Base-by-base conservation (phyloP, 2,797 vertebrate genomes). In the Heliangelus exortis region DNA sequence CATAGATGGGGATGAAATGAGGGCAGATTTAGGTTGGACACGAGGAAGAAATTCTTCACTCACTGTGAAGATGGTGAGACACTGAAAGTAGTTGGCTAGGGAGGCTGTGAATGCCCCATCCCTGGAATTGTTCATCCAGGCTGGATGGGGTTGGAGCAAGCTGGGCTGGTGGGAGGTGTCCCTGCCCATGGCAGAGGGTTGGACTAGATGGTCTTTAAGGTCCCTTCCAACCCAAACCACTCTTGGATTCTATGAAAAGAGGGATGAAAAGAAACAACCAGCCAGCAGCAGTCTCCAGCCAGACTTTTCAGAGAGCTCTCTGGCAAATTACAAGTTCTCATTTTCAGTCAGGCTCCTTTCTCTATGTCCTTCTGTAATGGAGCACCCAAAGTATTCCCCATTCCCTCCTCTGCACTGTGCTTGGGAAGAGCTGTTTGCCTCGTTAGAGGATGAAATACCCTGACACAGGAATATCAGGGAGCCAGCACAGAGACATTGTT, bases 341-440 rank as follows among this genome's bases (percentile, higher is more conserved):
- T 67, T 89, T 63, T 58, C 41, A 47, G 2, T 22, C 53, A 12
- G 45, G 15, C 33, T 84, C 41, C 28, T 59, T 3, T 1, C 10
- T n/a, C 4, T 12, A 12, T 29, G 19, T 29, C 41, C n/a, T 28
- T 31, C 63, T 12, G 6, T n/a, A 36, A 45, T 0, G 1, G n/a
- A 55, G 43, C 16, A 12, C 28, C 31, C 41, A 34, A 55, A 41
- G 39, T 9, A 47, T 13, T 55, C 74, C 36, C 63, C 63, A 8
- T 75, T 19, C 51, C 17, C 21, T 48, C 33, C 71, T 51, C 53
- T 20, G 21, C 28, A 22, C 43, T 3, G 0, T 12, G 16, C 65
- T 67, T 28, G 28, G 48, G 57, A 67, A 86, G 45, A 59, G 4
- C 23, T 8, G 1, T 41, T 59, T 26, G 28, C 47, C 41, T 85